A percentile compares a stretch with the other conserved stretches of the same genome.
Evolutionary conservation across 2,888 invertebrate species (phyloP).

Genomic region (Caenorhabditis sp.): DNA sequence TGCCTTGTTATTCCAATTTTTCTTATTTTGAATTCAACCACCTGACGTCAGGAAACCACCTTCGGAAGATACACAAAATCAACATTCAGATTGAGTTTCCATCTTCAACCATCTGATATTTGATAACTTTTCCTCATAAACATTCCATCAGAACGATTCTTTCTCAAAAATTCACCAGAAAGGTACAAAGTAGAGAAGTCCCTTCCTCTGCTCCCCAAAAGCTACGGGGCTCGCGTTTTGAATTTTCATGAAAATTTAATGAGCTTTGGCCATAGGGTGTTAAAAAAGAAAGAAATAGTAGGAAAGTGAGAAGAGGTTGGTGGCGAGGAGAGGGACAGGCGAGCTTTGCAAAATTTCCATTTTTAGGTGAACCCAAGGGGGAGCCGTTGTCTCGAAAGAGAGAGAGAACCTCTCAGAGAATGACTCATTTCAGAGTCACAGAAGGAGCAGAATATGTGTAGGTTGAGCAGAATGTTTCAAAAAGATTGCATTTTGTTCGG

Average conservation of each 20-base stretch:
- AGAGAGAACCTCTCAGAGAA: constrained; percentile 21
- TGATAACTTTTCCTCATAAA: constrained; percentile 21
- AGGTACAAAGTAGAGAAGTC: not conserved
- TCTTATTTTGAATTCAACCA: not conserved
- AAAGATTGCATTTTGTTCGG: not conserved
- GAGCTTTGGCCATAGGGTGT: constrained; percentile 38
- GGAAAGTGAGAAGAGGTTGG: not conserved
- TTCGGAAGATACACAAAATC: constrained; percentile 19
- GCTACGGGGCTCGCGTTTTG: constrained; percentile 47
- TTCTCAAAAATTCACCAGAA: not conserved
- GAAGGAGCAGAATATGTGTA: not conserved
- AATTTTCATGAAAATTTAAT: constrained; percentile 64
- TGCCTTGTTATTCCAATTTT: constrained; percentile 16
- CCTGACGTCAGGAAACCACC: constrained; percentile 13
- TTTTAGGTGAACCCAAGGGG: constrained; percentile 46
- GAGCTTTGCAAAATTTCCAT: constrained; percentile 29
- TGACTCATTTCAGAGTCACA: constrained; percentile 14
- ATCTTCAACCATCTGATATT: constrained; percentile 17
- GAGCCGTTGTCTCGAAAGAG: not conserved
- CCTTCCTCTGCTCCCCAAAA: too few species aligned
- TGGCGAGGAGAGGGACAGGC: not conserved
- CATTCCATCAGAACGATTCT: constrained; percentile 8
- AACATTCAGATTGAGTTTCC: constrained; percentile 26
- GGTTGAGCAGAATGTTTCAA: not conserved
- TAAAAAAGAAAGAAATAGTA: constrained; percentile 26